These are phyloP conservation scores for Nineta flava DNA, from an alignment of 2,888 invertebrate species.

Conservation along the genomic window DNA sequence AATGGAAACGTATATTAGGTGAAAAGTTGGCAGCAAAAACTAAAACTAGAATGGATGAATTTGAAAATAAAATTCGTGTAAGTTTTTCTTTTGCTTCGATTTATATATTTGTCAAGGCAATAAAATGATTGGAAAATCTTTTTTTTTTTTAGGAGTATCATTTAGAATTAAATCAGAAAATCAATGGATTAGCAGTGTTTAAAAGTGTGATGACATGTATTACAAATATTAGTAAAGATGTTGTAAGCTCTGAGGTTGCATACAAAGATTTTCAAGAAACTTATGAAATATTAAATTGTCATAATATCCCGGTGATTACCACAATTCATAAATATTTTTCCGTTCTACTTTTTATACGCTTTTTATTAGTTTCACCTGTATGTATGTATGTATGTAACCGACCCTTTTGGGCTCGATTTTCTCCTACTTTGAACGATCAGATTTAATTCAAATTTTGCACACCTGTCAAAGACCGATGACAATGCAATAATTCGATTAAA, in stretches of 20 bases:
- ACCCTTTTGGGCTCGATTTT: too few species aligned
- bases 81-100: neutral
- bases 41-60: constrained; percentile 45
- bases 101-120: neutral
- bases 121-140: neutral
- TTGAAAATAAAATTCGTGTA: constrained; percentile 55
- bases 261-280: constrained; percentile 62
- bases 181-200: constrained; percentile 64
- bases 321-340: too few species aligned
- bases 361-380: too few species aligned
- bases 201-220: constrained; percentile 77
- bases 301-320: constrained; percentile 42
- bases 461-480: too few species aligned
- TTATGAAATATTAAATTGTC: constrained; percentile 56
- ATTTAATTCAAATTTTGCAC: too few species aligned
- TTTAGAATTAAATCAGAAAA: constrained; percentile 53
- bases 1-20: constrained; percentile 67
- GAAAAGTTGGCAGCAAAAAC: constrained; percentile 49
- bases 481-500: too few species aligned
- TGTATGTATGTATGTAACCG: too few species aligned
- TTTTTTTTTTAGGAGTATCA: constrained; percentile 19
- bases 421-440: too few species aligned
- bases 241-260: constrained; percentile 61
- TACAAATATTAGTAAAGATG: constrained; percentile 52
- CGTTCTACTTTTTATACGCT: too few species aligned